Evolutionary conservation across 1,140 invertebrate species (phyloP).

Genomic region (Steinernema feltiae): DNA sequence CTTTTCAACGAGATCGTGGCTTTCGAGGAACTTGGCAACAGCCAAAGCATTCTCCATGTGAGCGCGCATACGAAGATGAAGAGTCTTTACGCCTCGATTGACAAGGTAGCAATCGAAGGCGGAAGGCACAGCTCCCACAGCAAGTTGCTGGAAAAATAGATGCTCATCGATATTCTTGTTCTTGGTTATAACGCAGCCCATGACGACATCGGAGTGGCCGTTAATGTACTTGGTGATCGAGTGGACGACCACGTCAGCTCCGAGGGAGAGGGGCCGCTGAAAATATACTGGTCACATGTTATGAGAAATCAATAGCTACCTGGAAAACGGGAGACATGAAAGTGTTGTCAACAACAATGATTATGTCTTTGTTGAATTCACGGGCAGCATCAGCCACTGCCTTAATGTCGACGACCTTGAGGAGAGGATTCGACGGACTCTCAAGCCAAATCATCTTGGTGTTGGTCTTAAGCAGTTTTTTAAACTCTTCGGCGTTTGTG

Average conservation of each 20-base stretch:
- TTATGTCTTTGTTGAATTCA: slow-evolving; percentile 65
- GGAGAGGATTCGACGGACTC: slow-evolving; percentile 89
- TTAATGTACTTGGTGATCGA: slow-evolving; percentile 98
- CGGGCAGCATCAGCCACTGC: slow-evolving; percentile 68
- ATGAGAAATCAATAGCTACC: slow-evolving; percentile 58
- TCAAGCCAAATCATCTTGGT: slow-evolving; percentile 96
- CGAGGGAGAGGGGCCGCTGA: slow-evolving; percentile 76
- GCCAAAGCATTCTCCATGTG: slow-evolving; percentile 73
- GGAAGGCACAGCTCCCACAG: slow-evolving; percentile 79
- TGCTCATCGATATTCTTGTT: slow-evolving; percentile 69
- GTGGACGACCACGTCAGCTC: slow-evolving; percentile 84
- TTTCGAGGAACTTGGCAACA: slow-evolving; percentile 74
- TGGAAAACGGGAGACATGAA: slow-evolving; percentile 93
- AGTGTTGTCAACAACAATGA: slow-evolving; percentile 91
- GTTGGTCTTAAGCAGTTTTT: slow-evolving; percentile 70
- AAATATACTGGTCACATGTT: slow-evolving; percentile 39
- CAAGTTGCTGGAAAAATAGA: slow-evolving; percentile 79
- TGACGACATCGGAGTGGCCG: slow-evolving; percentile 92
- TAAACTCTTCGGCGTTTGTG: slow-evolving; percentile 67
- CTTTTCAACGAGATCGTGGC: slow-evolving; percentile 70
- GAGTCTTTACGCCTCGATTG: slow-evolving; percentile 85
- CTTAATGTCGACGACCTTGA: slow-evolving; percentile 84
- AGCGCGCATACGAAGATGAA: slow-evolving; percentile 82
- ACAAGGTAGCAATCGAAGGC: slow-evolving; percentile 92
- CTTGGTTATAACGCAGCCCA: slow-evolving; percentile 73